Evolutionary conservation across 2,797 vertebrate genomes (phyloP), one percentile per base, ranked within the genome.

Genomic region (Cirrhinus mrigala): DNA sequence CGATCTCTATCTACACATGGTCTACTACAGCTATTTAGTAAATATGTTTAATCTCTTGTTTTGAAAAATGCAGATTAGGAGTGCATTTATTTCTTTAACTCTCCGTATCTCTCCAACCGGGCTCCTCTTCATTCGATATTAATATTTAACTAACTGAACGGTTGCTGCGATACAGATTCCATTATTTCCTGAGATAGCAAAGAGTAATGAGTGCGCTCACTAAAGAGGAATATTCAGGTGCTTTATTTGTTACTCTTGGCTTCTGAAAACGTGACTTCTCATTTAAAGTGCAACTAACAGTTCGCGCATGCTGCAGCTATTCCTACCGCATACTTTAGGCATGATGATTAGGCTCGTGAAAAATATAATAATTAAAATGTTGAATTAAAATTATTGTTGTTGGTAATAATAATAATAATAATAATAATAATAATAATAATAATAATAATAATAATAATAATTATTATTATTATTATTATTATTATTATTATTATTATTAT

Each of bases 141-240:
- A 89, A 89, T 89, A 89, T 89, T 88, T 89, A 89, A 89, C 88
- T 86, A 88, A 88, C 84, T 79, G 86, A 89, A 33, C 80, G 79
- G 87, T 52, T 86, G 86, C 88, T 86, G 86, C 40, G 88, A 86
- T 88, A 85, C 84, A 85, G 82, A 88, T 88, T 82, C 84, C 79
- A 88, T 89, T 89, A 88, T 86, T 83, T 77, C 74, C 54, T 70
- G 60, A 37, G 84, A 85, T 83, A 89, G 79, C 24, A 82, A 88
- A 86, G 87, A 89, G 75, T 89, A 88, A 89, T 88, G 88, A 88
- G 75, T 56, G 46, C 74, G 86, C 62, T 88, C 74, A 82, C 46
- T 79, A 82, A 82, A 85, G 46, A 82, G 44, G 82, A 87, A 86
- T 79, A 88, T 88, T 87, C 82, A 62, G 82, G 54, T 71, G 46